Percentiles rank a stretch among this genome's conserved stretches.
Conservation (phyloP, 1,140 invertebrate species). For the Apocrypta bakeri region DNA sequence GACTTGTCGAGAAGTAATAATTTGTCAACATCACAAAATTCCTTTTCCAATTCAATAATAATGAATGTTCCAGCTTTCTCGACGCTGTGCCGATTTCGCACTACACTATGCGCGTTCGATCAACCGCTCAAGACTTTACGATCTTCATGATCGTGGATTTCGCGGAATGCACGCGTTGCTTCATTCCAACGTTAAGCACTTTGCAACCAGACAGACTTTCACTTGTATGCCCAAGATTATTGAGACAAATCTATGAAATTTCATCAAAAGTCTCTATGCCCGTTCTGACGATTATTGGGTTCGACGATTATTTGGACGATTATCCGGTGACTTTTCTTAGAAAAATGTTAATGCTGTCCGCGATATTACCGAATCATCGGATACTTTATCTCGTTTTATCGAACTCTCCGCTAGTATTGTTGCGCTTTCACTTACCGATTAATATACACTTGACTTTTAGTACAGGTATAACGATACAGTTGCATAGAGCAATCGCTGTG, state of each 20-base stretch:
- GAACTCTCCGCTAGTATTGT: not conserved
- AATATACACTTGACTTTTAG: not conserved
- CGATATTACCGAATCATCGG: constrained; percentile 23
- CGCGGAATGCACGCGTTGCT: not conserved
- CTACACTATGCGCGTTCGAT: not conserved
- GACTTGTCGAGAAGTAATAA: not conserved
- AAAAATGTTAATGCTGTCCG: not conserved
- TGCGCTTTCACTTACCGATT: constrained; percentile 1
- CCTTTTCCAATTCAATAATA: too few species aligned
- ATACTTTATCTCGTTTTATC: not conserved
- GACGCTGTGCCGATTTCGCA: not conserved
- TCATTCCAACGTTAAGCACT: not conserved
- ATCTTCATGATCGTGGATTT: not conserved
- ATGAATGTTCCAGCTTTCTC: too few species aligned
- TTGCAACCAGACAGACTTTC: not conserved
- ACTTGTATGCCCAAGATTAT: not conserved
- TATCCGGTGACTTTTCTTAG: not conserved
- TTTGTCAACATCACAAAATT: not conserved
- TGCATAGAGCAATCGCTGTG: not conserved
- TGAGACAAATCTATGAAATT: not conserved
- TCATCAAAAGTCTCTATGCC: too few species aligned
- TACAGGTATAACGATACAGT: not conserved
- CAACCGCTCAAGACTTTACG: not conserved
- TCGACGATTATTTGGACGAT: too few species aligned
- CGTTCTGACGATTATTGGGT: too few species aligned